Percentiles rank a stretch among this genome's conserved stretches.
Evolutionary conservation across 2,888 invertebrate genomes (phyloP).

Genomic region (Himalopsyche kuldschensis): DNA sequence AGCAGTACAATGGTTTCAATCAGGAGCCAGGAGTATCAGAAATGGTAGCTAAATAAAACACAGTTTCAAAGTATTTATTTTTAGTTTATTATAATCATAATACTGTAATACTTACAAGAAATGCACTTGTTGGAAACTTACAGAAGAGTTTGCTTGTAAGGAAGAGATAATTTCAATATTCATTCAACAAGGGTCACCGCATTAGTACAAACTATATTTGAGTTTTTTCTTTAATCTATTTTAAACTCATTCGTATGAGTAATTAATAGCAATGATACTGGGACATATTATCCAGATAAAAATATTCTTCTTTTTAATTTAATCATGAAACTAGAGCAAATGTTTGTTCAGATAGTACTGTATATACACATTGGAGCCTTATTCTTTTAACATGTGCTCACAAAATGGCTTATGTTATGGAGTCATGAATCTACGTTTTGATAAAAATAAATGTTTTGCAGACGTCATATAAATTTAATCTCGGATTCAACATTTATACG

Average conservation of each 20-base stretch:
- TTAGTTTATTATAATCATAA: slow-evolving; percentile 68
- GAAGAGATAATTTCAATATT: slow-evolving; percentile 49
- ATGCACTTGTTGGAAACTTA: slow-evolving; percentile 88
- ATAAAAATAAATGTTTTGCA: slow-evolving; percentile 32
- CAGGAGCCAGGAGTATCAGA: neutral
- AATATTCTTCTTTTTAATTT: slow-evolving; percentile 33
- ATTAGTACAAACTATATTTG: slow-evolving; percentile 37
- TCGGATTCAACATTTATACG: slow-evolving; percentile 32
- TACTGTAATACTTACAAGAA: slow-evolving; percentile 90
- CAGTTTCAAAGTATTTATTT: slow-evolving; percentile 25
- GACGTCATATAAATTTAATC: slow-evolving; percentile 38
- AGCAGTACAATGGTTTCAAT: too few relatives aligned
- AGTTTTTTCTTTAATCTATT: slow-evolving; percentile 30
- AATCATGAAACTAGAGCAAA: slow-evolving; percentile 34
- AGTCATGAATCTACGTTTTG: slow-evolving; percentile 35
- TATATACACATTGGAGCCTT: slow-evolving; percentile 37
- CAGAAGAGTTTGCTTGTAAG: slow-evolving; percentile 74
- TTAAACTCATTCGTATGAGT: slow-evolving; percentile 27
- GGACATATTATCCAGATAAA: slow-evolving; percentile 37
- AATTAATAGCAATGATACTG: slow-evolving; percentile 24
- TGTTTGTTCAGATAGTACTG: slow-evolving; percentile 32
- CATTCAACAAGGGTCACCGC: slow-evolving; percentile 39
- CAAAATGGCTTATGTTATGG: slow-evolving; percentile 32
- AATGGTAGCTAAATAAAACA: neutral
- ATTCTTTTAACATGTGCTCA: slow-evolving; percentile 36